Evolutionary conservation across 2,797 vertebrate species (phyloP).

Genomic region (Meda fulgida): DNA sequence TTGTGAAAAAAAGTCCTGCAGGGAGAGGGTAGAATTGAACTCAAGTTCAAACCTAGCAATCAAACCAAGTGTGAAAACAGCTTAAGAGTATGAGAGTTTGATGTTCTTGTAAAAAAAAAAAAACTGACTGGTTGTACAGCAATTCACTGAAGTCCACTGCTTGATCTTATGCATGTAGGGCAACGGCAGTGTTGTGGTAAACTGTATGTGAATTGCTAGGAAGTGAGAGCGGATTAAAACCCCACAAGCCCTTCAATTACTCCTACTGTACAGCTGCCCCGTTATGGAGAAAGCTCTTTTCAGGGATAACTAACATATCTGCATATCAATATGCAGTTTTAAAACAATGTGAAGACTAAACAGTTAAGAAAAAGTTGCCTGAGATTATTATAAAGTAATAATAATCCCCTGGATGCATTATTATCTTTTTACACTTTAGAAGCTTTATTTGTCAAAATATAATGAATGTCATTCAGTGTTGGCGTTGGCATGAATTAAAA

Average conservation of each 20-base stretch:
- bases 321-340: too few species aligned
- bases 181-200: slow-evolving; percentile 8
- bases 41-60: slow-evolving; percentile 6
- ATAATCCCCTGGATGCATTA: background rate
- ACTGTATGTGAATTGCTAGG: slow-evolving; percentile 1
- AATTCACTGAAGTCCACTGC: background rate
- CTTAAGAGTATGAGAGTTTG: background rate
- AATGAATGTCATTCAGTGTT: background rate
- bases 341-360: background rate
- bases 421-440: background rate
- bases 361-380: background rate
- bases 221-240: background rate
- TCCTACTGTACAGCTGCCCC: background rate
- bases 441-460: background rate
- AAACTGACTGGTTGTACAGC: background rate
- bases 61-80: slow-evolving; percentile 27
- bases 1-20: slow-evolving; percentile 6
- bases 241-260: background rate
- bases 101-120: slow-evolving; percentile 9
- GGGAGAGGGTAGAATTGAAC: slow-evolving; percentile 13
- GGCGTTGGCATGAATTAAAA: background rate
- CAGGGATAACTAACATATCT: slow-evolving; percentile 2
- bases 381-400: background rate
- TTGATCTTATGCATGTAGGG: background rate
- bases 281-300: background rate